Base-by-base conservation (phyloP, 2,797 vertebrate genomes). In the Pterois miles region DNA sequence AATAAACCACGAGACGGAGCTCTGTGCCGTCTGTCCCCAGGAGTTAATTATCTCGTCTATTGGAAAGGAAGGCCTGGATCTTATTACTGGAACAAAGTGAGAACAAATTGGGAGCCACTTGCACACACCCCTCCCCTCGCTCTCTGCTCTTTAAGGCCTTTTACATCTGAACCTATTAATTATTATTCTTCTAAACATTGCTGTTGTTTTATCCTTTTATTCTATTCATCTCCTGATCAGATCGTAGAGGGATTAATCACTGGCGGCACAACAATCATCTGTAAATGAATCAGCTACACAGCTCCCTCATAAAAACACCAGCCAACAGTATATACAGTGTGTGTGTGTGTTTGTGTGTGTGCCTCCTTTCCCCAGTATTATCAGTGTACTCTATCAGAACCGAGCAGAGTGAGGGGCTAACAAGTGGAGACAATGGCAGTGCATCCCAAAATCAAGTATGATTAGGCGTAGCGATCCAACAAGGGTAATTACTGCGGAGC, bases 81-180 rank as follows among this genome's bases (percentile, higher is more conserved):
- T 94, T 94, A 95, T 95, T 95, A 96, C 92, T 89, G 88, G 85
- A 95, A 95, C 95, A 95, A 95, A 96, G 94, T 92, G 90, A 91
- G 92, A 94, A 95, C 94, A 96, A 96, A 96, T 95, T 95, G 91
- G 93, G 91, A 93, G 86, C 86, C 82, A 81, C 91, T 90, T 94
- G 82, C 84, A 79, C 79, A 67, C 76, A 85, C 78, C 76, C 84
- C 81, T 82, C 70, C 86, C 75, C 65, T 78, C 54, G 16, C 66
- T 65, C 83, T 75, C 76, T 85, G 78, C 88, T 92, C 86, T 94
- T 93, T 84, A 87, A 91, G 80, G 80, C 80, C 73, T 86, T 90
- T 86, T 89, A 88, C 84, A 90, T 90, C 78, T 76, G 60, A 86
- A 91, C 91, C 82, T 86, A 89, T 94, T 91, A 90, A 94, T 93